Evolutionary conservation across 2,888 invertebrate species (phyloP), one percentile per base, ranked within the genome.

Genomic region (Itoplectis maculator): DNA sequence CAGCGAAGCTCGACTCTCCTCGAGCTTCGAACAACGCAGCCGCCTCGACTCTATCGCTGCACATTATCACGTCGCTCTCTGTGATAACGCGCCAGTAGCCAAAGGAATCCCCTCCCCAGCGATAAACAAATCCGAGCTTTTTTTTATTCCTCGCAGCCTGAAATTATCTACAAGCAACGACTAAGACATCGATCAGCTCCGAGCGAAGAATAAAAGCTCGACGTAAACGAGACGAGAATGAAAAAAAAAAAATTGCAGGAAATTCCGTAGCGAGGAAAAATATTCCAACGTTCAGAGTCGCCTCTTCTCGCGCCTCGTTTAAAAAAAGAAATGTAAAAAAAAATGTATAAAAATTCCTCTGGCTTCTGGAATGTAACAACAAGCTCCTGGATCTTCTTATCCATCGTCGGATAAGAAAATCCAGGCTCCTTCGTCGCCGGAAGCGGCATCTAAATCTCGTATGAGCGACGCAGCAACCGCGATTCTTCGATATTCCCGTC

Each of bases 271-370:
- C 11, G 35, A n/a, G 45, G 20, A 54, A 69, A n/a, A 75, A 72
- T 69, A 61, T 77, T 69, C 15, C 51, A 29, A 29, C 5, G 5
- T 49, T 63, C 61, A 51, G 77, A 51, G 51, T 63, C 49, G 63
- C 69, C 61, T 77, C 61, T 23, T 29, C 69, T 77, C 61, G 69
- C 77, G 49, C 69, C 69, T 77, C 77, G 37, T 77, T 63, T 70
- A 73, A 63, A 63, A 73, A 51, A 51, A 37, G 29, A 61, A 20
- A 23, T 7, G 49, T 59, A n/a, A n/a, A n/a, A n/a, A n/a, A n/a
- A n/a, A n/a, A n/a, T n/a, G n/a, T n/a, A n/a, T n/a, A n/a, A n/a
- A n/a, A n/a, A n/a, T n/a, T n/a, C n/a, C n/a, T n/a, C n/a, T n/a
- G n/a, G n/a, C n/a, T n/a, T n/a, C 68, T 59, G 40, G 49, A 42